phyloP scores from a whole-genome alignment of 1,140 invertebrate species.

The Dreissena rostriformis region DNA sequence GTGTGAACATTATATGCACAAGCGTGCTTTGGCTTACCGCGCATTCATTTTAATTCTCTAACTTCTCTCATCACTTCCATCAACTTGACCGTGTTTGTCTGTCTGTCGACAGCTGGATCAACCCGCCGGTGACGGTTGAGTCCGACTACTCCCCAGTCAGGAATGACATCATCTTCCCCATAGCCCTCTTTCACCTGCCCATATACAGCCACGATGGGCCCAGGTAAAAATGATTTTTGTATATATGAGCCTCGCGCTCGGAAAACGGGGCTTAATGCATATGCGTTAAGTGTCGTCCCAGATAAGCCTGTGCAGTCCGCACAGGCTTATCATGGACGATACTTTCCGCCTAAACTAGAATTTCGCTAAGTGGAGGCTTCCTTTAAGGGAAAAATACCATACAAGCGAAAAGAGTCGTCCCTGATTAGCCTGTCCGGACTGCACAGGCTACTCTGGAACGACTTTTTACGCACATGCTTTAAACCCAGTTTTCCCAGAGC shows the following conservation, averaged over 20 bases:
- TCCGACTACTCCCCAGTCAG: constrained; percentile 74
- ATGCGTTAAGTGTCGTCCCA: too few relatives aligned
- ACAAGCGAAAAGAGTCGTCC: too few relatives aligned
- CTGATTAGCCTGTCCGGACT: too few relatives aligned
- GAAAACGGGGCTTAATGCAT: too few relatives aligned
- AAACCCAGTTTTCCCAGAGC: too few relatives aligned
- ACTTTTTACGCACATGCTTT: too few relatives aligned
- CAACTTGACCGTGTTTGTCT: not conserved
- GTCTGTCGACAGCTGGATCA: constrained; percentile 66
- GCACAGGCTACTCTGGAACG: too few relatives aligned
- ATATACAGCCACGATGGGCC: constrained; percentile 75
- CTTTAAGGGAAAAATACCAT: too few relatives aligned
- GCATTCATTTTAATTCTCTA: not conserved
- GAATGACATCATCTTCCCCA: constrained; percentile 77
- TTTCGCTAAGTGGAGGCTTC: too few relatives aligned
- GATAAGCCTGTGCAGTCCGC: too few relatives aligned
- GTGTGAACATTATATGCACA: too few relatives aligned
- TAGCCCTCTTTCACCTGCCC: constrained; percentile 77
- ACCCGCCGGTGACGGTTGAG: constrained; percentile 75
- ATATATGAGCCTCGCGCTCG: not conserved
- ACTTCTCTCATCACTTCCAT: not conserved
- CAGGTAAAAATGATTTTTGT: constrained; percentile 55
- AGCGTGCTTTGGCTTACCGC: not conserved
- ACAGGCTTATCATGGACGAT: not conserved
- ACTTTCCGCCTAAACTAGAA: not conserved